Evolutionary conservation across 1,140 invertebrate genomes (phyloP), one percentile per base, ranked within the genome.

Genomic region (Drosophila persimilis): DNA sequence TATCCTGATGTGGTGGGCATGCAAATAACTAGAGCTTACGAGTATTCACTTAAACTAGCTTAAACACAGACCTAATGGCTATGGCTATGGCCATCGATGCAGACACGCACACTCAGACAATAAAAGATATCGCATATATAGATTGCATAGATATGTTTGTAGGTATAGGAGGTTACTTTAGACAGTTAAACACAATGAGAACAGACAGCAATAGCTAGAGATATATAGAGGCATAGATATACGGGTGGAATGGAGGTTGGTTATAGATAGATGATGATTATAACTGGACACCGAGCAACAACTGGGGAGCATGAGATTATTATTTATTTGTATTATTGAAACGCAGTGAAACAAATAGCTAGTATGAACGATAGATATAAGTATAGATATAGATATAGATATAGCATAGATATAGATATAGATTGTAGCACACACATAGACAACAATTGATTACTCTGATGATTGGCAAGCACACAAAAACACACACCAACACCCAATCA

Each of bases 361-460:
- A 84, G 24, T 80, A 81, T 76, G 58, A 74, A 80, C 75, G 72
- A 73, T 62, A 39, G 35, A 39, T 39, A 39, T 39, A 13, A 3
- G 3, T 39, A 39, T 13, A 35, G 31, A 13, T 39, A 39, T 13
- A 39, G 11, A 9, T 39, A 13, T 39, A 39, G 35, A 39, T 39
- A 39, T 39, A 39, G 35, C 29, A 31, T 31, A 31, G 29, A 8
- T 31, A 31, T 31, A 70, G 61, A 47, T 45, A 61, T 1, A 17
- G 17, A 17, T 15, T 15, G 15, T 53, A 59, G 75, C 81, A 72
- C 77, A 74, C 64, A 85, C 61, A 70, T 57, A 51, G 65, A 86
- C 66, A 81, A 81, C 77, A 86, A 81, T 78, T 81, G 83, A 88
- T 86, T 81, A 75, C 74, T 86, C 86, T 80, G 58, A 41, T 77